Conservation (phyloP, 2,888 invertebrate genomes). For the Hemaris fuciformis region DNA sequence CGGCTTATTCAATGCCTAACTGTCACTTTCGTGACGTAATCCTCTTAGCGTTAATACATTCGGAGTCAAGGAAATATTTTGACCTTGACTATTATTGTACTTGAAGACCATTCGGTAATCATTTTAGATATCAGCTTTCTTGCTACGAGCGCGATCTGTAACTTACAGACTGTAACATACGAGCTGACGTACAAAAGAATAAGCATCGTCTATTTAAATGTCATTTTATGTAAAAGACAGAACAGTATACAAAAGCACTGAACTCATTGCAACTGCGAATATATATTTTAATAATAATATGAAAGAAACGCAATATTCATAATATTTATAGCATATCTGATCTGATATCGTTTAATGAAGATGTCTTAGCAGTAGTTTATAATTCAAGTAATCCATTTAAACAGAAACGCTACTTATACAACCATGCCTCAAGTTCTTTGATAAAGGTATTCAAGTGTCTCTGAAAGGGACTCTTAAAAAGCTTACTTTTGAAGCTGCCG, state of each 20-base stretch:
- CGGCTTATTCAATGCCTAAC: slow-evolving; percentile 24
- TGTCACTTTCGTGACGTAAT: slow-evolving; percentile 31
- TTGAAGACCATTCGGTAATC: not conserved
- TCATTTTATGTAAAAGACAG: too few species aligned
- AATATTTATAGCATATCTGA: too few species aligned
- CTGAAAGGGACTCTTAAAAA: not conserved
- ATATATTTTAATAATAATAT: too few species aligned
- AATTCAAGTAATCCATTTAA: not conserved
- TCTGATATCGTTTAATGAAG: not conserved
- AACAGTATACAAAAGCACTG: too few species aligned
- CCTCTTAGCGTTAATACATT: slow-evolving; percentile 13
- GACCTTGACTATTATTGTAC: slow-evolving; percentile 13
- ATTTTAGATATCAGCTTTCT: not conserved
- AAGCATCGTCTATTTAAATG: too few species aligned
- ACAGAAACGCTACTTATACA: not conserved
- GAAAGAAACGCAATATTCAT: too few species aligned
- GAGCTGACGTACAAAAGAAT: too few species aligned
- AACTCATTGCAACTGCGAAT: too few species aligned
- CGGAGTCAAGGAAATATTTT: slow-evolving; percentile 12
- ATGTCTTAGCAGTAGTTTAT: not conserved
- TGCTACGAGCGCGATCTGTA: too few species aligned
- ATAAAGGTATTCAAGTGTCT: not conserved
- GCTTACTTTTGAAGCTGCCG: not conserved
- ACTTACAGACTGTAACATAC: too few species aligned
- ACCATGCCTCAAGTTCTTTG: not conserved